Evolutionary conservation across 2,797 vertebrate genomes (phyloP).

Genomic region (Pagetopsis macropterus): DNA sequence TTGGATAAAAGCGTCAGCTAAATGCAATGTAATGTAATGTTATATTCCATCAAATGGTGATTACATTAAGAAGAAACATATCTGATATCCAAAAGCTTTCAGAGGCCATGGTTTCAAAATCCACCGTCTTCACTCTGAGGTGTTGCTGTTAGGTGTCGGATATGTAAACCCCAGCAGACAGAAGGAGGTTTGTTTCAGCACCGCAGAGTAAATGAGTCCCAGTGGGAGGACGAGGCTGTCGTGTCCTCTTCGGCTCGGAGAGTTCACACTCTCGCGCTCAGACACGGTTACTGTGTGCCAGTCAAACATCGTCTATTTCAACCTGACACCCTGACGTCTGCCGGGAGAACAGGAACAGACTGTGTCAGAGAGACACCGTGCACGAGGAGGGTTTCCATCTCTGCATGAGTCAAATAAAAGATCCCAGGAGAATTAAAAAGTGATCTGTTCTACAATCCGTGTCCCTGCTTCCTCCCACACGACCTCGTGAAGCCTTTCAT

Average conservation of each 20-base stretch:
- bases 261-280: slow-evolving; percentile 55
- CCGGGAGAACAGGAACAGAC: slow-evolving; percentile 71
- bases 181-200: slow-evolving; percentile 56
- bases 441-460: slow-evolving; percentile 48
- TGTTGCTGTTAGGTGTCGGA: slow-evolving; percentile 50
- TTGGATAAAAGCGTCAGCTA: no score
- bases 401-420: slow-evolving; percentile 47
- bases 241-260: slow-evolving; percentile 63
- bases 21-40: not conserved
- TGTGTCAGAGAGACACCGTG: not conserved
- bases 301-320: slow-evolving; percentile 76
- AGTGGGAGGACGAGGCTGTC: slow-evolving; percentile 68
- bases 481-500: slow-evolving; percentile 28
- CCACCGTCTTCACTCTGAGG: not conserved
- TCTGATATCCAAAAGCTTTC: slow-evolving; percentile 21
- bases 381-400: slow-evolving; percentile 46
- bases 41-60: not conserved
- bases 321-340: slow-evolving; percentile 64
- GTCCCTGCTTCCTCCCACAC: slow-evolving; percentile 40
- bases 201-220: slow-evolving; percentile 72
- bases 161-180: slow-evolving; percentile 47
- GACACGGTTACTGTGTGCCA: slow-evolving; percentile 67
- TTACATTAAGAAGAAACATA: not conserved
- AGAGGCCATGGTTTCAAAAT: slow-evolving; percentile 5
- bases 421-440: slow-evolving; percentile 49